Evolutionary conservation across 1,140 invertebrate species (phyloP).

Genomic region (Archivesica marissinica): DNA sequence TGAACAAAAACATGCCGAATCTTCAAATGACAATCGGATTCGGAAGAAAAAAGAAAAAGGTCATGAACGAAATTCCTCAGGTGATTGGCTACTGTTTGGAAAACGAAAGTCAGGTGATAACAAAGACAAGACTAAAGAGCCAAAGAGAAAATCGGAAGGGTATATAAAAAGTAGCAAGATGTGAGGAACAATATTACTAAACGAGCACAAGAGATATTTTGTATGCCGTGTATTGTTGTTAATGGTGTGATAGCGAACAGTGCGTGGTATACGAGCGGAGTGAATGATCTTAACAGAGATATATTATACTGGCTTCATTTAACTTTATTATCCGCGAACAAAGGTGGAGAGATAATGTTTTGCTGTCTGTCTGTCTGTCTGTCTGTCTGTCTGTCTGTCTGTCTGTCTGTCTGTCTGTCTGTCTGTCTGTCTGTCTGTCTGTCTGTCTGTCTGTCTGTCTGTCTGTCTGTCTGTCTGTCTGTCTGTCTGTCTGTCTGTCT

Average conservation of each 20-base stretch:
- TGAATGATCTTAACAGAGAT: no score
- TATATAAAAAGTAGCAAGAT: background rate
- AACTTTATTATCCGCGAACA: no score
- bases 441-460: no score
- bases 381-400: slow-evolving; percentile 58
- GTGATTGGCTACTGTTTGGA: slow-evolving; percentile 44
- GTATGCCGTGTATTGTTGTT: no score
- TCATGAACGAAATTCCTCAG: slow-evolving; percentile 53
- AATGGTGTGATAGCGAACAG: no score
- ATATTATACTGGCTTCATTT: no score
- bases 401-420: slow-evolving; percentile 59
- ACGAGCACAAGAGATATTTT: no score
- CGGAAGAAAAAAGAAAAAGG: slow-evolving; percentile 42
- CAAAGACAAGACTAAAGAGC: slow-evolving; percentile 36
- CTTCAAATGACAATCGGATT: background rate
- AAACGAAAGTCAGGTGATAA: slow-evolving; percentile 51
- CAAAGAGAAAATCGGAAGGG: slow-evolving; percentile 45
- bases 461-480: no score
- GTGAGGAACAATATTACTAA: no score
- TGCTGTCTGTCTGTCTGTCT: slow-evolving; percentile 58
- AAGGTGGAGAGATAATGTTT: no score
- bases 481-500: no score
- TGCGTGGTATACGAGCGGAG: no score
- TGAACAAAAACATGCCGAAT: background rate
- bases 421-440: slow-evolving; percentile 22